These are phyloP conservation scores for Onychomys arenicola DNA, from an alignment of 2,797 vertebrate species.

Conservation along the genomic window DNA sequence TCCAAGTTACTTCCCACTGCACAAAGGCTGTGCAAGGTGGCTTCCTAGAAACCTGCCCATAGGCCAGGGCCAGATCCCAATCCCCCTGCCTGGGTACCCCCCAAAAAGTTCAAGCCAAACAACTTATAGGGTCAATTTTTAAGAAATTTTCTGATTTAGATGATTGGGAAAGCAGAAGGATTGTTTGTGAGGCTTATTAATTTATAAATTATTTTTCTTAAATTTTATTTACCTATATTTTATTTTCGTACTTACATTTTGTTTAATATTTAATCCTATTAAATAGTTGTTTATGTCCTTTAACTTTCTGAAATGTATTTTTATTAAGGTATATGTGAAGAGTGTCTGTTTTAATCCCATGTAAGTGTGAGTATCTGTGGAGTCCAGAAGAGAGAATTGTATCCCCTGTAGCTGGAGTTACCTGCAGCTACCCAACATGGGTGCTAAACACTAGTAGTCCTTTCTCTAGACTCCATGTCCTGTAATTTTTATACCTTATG, in stretches of 20 bases:
- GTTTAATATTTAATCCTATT: constrained; percentile 9
- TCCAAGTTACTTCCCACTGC: too few relatives aligned
- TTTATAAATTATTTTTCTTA: background rate
- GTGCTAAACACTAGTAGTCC: rapidly evolving
- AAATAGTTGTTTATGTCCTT: background rate
- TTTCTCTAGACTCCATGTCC: background rate
- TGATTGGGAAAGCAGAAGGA: background rate
- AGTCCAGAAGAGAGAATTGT: background rate
- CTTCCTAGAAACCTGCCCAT: too few relatives aligned
- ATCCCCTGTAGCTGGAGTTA: background rate
- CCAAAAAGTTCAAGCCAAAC: too few relatives aligned
- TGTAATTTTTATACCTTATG: constrained; percentile 39
- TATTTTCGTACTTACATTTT: background rate
- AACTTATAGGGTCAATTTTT: background rate
- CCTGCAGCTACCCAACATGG: too few relatives aligned
- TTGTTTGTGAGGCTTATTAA: background rate
- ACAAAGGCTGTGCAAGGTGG: too few relatives aligned
- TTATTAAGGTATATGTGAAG: background rate
- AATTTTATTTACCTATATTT: constrained; percentile 34
- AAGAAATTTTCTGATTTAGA: background rate
- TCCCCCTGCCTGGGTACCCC: too few relatives aligned
- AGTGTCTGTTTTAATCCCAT: background rate
- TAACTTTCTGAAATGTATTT: background rate
- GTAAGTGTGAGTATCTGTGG: background rate
- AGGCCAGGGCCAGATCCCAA: too few relatives aligned